Evolutionary conservation across 2,113 vertebrate species (phyloP), one percentile per base, ranked within the genome.

Genomic region (Albula glossodonta): DNA sequence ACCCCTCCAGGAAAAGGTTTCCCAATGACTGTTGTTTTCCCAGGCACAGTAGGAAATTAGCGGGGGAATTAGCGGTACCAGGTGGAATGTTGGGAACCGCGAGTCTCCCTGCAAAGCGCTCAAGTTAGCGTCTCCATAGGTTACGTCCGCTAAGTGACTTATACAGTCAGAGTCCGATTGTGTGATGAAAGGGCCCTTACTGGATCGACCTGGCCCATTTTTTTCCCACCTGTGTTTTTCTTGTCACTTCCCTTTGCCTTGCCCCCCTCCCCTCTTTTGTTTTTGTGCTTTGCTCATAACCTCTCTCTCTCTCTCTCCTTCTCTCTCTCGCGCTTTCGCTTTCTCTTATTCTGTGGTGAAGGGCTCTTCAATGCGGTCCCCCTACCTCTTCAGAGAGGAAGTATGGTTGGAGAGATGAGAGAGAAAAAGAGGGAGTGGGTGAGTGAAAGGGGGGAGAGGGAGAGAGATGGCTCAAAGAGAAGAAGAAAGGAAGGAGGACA

Each of bases 351-450:
- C 56, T 50, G 48, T 13, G 48, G 56, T 81, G 48, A 85, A 85
- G 84, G 48, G 84, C 79, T 53, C 78, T 85, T 85, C 84, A 85
- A 41, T 41, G 78, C 49, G 31, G 56, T 49, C 56, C 78, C 31
- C n/a, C 84, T 80, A 63, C 77, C 84, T 85, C 80, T 85, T 81
- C 84, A 63, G 78, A 85, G 84, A 66, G 84, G 84, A 85, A 85
- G 84, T 81, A 50, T 85, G 78, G 56, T 85, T 85, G 78, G 78
- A 17, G 78, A 85, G 84, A 81, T 70, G 84, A 80, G 84, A 85
- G 53, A 84, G 74, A 78, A 22, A 74, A 22, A 80, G 78, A 51
- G 70, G 78, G 50, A 80, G 78, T 51, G 48, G 56, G 57, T 80
- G 7, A 53, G 84, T 25, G 84, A 85, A 56, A 53, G 83, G 52